Base-by-base conservation (phyloP, 1,140 invertebrate genomes). In the Lanistes nyassanus region DNA sequence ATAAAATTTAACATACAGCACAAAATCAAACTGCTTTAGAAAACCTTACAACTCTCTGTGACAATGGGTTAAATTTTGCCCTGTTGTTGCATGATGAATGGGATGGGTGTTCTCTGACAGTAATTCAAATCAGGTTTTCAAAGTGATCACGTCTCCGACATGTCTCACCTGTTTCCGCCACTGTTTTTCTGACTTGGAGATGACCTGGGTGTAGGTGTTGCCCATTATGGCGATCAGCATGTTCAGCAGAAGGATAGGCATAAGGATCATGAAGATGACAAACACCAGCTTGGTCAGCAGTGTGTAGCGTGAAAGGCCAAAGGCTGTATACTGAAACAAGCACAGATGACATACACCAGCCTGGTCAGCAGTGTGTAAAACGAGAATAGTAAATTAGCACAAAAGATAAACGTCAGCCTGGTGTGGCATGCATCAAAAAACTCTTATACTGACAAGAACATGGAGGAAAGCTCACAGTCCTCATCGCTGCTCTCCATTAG, bases 161-260 rank as follows among this genome's bases (percentile, higher is more conserved):
- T 51, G 11, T 23, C 77, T 86, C 86, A 97, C 96, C 92, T 98
- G 97, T 90, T 98, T 98, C 86, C 98, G 94, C 95, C 96, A 99
- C 88, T 99, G 97, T 88, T 99, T 99, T 88, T 99, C 97, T 64
- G 97, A 98, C 87, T 98, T 96, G 86, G 97, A 95, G 76, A 99
- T 99, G 66, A 99, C 96, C 69, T 84, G 83, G 37, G 89, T 88
- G 84, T 91, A 91, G 1, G 91, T 91, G 80, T 92, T 91, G 47
- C 90, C 91, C 90, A 91, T 92, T 90, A 91, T 92, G 62, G 91
- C 91, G 39, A 91, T 91, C 78, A 91, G 85, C 89, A 91, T 91
- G 83, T 91, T 91, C 37, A 91, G 86, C 77, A 91, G 85, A 81
- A 98, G 95, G 5, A 97, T 97, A 0, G 97, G 97, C 73, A 99